Percentiles rank a stretch among this genome's conserved stretches.
These are phyloP conservation scores for Phaonia tiefii DNA, from an alignment of 2,888 invertebrate genomes.

Conservation along the genomic window DNA sequence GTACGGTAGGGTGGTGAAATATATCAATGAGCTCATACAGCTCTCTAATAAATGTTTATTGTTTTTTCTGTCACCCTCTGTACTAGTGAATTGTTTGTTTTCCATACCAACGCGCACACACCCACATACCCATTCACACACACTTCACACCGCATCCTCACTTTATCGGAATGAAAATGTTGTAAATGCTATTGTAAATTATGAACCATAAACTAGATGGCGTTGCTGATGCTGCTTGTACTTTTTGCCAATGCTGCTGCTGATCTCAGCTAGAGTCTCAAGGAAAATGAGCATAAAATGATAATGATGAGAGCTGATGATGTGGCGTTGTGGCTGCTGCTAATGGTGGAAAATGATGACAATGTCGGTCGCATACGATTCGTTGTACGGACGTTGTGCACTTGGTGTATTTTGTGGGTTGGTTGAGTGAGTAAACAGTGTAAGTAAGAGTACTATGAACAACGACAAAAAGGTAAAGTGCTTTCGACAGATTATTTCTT, in stretches of 20 bases:
- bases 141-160: background rate
- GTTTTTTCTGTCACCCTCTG: background rate
- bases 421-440: constrained; percentile 6
- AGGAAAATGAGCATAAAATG: too few relatives aligned
- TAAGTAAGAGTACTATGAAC: background rate
- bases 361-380: background rate
- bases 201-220: background rate
- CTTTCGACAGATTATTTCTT: constrained; percentile 1
- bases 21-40: background rate
- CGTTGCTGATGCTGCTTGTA: background rate
- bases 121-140: background rate
- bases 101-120: too few relatives aligned
- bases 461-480: constrained; percentile 18
- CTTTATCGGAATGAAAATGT: background rate
- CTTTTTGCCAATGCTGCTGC: too few relatives aligned
- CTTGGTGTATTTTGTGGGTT: constrained; percentile 7
- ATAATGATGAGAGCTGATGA: background rate
- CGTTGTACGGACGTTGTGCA: constrained; percentile 1
- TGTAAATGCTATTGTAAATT: constrained; percentile 6
- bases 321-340: background rate
- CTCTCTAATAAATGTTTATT: background rate
- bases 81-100: background rate
- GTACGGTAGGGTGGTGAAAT: too few relatives aligned
- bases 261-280: too few relatives aligned
- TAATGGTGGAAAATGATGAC: background rate